Percentiles rank a stretch among this genome's conserved stretches.
These are phyloP conservation scores for Cotesia vestalis DNA, from an alignment of 1,140 invertebrate genomes.

Conservation along the genomic window DNA sequence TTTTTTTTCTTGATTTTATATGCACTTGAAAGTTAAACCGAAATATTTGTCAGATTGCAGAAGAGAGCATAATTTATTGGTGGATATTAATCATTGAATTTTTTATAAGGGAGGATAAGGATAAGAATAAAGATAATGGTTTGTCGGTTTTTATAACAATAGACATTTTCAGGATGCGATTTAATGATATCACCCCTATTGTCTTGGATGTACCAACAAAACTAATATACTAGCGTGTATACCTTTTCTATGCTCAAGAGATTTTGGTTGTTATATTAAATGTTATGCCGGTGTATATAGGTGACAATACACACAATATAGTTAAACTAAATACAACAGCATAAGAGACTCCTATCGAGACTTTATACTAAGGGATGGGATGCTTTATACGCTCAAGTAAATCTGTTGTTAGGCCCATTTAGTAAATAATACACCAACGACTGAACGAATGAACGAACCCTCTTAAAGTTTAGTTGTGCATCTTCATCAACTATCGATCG, in stretches of 20 bases:
- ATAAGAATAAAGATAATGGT: slow-evolving; percentile 3
- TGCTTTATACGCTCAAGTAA: slow-evolving; percentile 62
- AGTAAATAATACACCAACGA: slow-evolving; percentile 14
- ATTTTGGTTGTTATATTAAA: too few species aligned
- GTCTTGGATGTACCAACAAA: slow-evolving; percentile 43
- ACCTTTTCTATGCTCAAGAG: too few species aligned
- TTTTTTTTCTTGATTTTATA: too few species aligned
- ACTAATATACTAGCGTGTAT: too few species aligned
- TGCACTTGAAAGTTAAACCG: too few species aligned
- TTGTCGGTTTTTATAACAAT: slow-evolving; percentile 46
- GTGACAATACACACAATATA: too few species aligned
- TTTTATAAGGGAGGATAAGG: too few species aligned
- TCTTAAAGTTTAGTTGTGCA: slow-evolving; percentile 4
- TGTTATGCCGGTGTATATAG: too few species aligned
- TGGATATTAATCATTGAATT: too few species aligned
- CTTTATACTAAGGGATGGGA: slow-evolving; percentile 24
- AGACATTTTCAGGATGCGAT: slow-evolving; percentile 58
- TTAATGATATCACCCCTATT: slow-evolving; percentile 54
- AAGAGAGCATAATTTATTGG: too few species aligned
- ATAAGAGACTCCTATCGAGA: slow-evolving; percentile 48
- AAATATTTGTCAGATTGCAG: too few species aligned
- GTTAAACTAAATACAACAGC: slow-evolving; percentile 38
- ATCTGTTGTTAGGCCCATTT: slow-evolving; percentile 49
- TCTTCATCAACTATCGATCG: slow-evolving; percentile 33
- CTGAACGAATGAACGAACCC: slow-evolving; percentile 9